A percentile compares a stretch with the other conserved stretches of the same genome.
These are phyloP conservation scores for Cephalopachus bancanus DNA, from an alignment of 2,797 vertebrate genomes.

Conservation along the genomic window DNA sequence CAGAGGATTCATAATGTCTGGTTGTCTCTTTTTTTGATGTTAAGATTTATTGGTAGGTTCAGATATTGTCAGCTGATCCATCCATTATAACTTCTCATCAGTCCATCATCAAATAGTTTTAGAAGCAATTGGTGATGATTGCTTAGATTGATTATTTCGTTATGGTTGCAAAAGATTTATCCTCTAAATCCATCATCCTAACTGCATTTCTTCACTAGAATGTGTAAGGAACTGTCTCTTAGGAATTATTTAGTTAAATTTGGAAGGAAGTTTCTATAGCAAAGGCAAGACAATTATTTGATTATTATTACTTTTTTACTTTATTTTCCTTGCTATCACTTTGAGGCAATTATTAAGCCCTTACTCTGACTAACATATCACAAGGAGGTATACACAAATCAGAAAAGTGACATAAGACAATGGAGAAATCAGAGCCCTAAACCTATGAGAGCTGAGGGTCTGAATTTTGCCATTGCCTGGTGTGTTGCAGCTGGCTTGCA, in stretches of 20 bases:
- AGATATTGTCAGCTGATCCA: background rate
- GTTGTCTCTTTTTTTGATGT: background rate
- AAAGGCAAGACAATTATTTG: background rate
- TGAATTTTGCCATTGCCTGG: background rate
- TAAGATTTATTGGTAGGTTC: background rate
- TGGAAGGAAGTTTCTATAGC: background rate
- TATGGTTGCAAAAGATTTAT: background rate
- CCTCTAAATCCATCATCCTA: background rate
- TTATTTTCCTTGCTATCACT: background rate
- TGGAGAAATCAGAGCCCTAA: background rate
- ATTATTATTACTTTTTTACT: background rate
- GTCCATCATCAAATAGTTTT: background rate
- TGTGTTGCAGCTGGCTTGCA: background rate
- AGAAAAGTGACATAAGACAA: background rate
- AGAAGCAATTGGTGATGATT: background rate
- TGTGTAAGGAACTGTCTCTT: background rate
- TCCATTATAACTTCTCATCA: background rate
- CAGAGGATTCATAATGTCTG: background rate
- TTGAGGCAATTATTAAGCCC: background rate
- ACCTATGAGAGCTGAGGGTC: background rate
- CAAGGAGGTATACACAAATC: background rate
- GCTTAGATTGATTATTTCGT: background rate
- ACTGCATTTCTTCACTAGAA: background rate
- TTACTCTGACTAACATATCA: background rate
- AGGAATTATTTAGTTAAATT: background rate